Evolutionary conservation across 2,113 vertebrate species (phyloP).

Genomic region (Halichoerus grypus): DNA sequence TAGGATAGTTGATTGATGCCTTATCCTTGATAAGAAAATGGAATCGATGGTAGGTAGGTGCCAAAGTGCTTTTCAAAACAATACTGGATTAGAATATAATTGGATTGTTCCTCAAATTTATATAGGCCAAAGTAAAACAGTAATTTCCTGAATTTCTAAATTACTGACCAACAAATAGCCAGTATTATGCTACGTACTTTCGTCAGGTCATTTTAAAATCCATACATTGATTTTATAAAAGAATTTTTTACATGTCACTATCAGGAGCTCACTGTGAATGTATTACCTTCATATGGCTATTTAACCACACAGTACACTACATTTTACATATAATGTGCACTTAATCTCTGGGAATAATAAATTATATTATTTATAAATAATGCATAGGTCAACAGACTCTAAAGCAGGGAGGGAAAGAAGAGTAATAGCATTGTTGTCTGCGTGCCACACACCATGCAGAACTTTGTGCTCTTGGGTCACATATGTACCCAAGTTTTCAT

Average conservation of each 20-base stretch:
- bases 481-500: not conserved
- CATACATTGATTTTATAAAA: not conserved
- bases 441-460: slow-evolving; percentile 26
- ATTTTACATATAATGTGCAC: slow-evolving; percentile 14
- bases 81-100: slow-evolving; percentile 31
- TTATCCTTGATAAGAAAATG: slow-evolving; percentile 75
- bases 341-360: slow-evolving; percentile 75
- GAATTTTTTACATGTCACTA: slow-evolving; percentile 61
- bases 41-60: slow-evolving; percentile 75
- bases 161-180: slow-evolving; percentile 49
- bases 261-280: slow-evolving; percentile 77
- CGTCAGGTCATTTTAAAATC: slow-evolving; percentile 45
- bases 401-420: slow-evolving; percentile 71
- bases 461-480: not conserved
- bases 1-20: slow-evolving; percentile 70
- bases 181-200: slow-evolving; percentile 51
- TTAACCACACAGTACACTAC: slow-evolving; percentile 55
- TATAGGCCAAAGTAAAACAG: slow-evolving; percentile 53
- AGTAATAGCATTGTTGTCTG: slow-evolving; percentile 50
- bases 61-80: slow-evolving; percentile 81
- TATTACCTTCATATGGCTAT: slow-evolving; percentile 6
- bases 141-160: not conserved
- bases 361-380: slow-evolving; percentile 41
- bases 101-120: slow-evolving; percentile 68
- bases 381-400: slow-evolving; percentile 57